Base-by-base conservation (phyloP, 1,140 invertebrate species). In the Spodoptera litura region DNA sequence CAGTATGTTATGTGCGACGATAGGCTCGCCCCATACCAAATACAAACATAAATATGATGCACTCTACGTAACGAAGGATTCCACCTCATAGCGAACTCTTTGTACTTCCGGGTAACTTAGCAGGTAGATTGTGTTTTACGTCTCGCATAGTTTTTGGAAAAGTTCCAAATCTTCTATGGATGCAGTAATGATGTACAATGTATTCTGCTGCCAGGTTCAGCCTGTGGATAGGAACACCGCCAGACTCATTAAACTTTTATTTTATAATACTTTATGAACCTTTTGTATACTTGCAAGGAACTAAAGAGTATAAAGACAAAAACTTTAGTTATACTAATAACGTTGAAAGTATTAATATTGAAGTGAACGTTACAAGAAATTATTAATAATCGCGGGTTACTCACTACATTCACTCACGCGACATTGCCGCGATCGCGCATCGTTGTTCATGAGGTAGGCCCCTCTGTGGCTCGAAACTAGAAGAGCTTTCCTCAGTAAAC, bases 111-210 rank as follows among this genome's bases (percentile, higher is more conserved):
- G 9, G 27, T 6, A 70, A 31, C 49, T 70, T 52, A 70, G 25
- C 38, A 66, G 62, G 38, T 70, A 70, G 49, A 70, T 53, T 31
- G 66, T 52, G 66, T 52, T 12, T 53, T 53, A 70, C 66, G 49
- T 27, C 64, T 52, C 66, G 66, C 11, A 53, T 64, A 64, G 35
- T 52, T 53, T 70, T 70, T 70, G 66, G 66, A 70, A 31, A 12
- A 6, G 12, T 70, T 70, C 66, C 66, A 70, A 70, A 25, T 53
- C 61, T 49, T 53, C 20, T 13, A 70, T 31, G 49, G 66, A 70
- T n/a, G 66, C 20, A 53, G 66, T 70, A 70, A 70, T 70, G 66
- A 70, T 70, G 66, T 53, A 53, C 66, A 70, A n/a, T 31, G 66
- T 68, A 51, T 52, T 20, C 64, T 12, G 66, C 25, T 70, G 49